These are phyloP conservation scores for Naso thynnoides DNA, from an alignment of 2,797 vertebrate species.

Conservation along the genomic window DNA sequence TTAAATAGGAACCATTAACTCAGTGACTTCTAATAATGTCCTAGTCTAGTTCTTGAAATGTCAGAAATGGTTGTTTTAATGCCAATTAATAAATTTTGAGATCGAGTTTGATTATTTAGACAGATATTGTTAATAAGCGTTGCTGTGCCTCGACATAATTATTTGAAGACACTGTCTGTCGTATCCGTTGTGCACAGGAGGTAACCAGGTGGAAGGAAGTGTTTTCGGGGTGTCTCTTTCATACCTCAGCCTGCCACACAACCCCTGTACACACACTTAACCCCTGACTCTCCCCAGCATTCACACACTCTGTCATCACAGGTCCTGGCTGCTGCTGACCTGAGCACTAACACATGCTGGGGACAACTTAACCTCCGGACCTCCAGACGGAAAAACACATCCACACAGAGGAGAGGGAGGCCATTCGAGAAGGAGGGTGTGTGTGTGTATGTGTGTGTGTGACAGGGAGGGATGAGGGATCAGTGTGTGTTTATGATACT, in stretches of 20 bases:
- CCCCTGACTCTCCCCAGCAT: constrained; percentile 68
- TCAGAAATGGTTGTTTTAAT: too few relatives aligned
- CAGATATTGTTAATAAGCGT: too few relatives aligned
- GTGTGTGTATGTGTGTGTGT: too few relatives aligned
- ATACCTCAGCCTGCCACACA: constrained; percentile 25
- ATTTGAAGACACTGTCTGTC: background rate
- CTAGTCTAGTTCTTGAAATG: too few relatives aligned
- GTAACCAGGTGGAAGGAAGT: constrained; percentile 55
- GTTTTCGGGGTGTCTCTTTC: constrained; percentile 29
- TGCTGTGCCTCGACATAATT: background rate
- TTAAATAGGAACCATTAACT: too few relatives aligned
- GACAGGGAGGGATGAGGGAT: constrained; percentile 20
- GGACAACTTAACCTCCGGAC: constrained; percentile 80
- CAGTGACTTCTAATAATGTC: too few relatives aligned
- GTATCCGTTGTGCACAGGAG: constrained; percentile 10
- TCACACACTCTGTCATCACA: constrained; percentile 81
- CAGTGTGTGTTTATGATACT: constrained; percentile 20
- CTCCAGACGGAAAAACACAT: constrained; percentile 72
- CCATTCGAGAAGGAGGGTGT: constrained; percentile 19
- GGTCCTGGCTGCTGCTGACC: constrained; percentile 75
- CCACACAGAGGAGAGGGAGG: constrained; percentile 40
- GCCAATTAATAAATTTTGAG: too few relatives aligned
- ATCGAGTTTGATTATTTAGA: too few relatives aligned
- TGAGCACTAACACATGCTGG: constrained; percentile 79
- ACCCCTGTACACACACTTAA: constrained; percentile 75